Evolutionary conservation across 2,113 vertebrate species (phyloP).

Genomic region (Coregonus clupeaformis): DNA sequence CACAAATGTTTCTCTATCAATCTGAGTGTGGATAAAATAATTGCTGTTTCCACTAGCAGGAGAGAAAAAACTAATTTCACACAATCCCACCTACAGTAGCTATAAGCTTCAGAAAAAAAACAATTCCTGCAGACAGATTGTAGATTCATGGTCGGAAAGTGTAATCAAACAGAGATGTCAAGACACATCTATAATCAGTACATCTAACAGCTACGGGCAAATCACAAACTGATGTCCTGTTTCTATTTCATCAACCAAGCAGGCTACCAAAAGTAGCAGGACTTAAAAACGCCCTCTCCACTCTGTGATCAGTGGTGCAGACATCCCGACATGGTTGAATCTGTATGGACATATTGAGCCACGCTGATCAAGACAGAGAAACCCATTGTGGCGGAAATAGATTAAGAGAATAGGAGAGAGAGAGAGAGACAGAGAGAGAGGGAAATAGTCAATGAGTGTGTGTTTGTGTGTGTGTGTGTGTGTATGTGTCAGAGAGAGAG

Average conservation of each 20-base stretch:
- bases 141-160: conserved; percentile 16
- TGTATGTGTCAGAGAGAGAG: not conserved
- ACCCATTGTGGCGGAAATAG: not conserved
- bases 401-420: not conserved
- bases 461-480: too few species aligned
- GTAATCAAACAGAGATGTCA: conserved; percentile 13
- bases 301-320: not conserved
- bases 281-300: not conserved
- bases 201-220: conserved; percentile 9
- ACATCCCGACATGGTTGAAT: not conserved
- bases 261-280: not conserved
- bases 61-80: not conserved
- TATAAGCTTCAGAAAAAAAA: conserved; percentile 9
- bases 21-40: not conserved
- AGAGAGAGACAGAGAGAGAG: not conserved
- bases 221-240: conserved; percentile 15
- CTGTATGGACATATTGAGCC: not conserved
- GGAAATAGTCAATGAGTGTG: too few species aligned
- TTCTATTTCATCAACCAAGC: conserved; percentile 21
- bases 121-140: conserved; percentile 15
- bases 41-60: conserved; percentile 29
- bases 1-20: not conserved
- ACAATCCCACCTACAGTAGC: conserved; percentile 29
- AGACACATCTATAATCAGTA: conserved; percentile 11
- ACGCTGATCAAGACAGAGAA: not conserved